These are phyloP conservation scores for Gallinago undulata DNA, from an alignment of 2,113 vertebrate genomes.

Conservation along the genomic window DNA sequence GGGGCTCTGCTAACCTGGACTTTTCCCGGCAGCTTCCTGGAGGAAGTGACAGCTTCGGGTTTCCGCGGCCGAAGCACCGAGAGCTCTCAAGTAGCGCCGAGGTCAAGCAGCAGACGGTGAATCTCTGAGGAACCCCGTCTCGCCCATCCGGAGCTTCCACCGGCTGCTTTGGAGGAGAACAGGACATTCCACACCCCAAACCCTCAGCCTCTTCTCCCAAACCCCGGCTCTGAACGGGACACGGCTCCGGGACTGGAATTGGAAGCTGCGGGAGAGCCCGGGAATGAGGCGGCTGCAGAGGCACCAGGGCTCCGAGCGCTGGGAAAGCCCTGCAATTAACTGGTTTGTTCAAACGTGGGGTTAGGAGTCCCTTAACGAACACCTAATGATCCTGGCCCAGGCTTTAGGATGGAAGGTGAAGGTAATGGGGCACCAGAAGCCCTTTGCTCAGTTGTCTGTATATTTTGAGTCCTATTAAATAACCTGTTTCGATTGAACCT, in stretches of 20 bases:
- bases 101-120: slow-evolving; percentile 71
- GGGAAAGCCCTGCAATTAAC: not conserved
- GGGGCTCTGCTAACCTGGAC: not conserved
- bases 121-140: not conserved
- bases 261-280: not conserved
- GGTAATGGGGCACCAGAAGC: not conserved
- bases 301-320: not conserved
- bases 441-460: not conserved
- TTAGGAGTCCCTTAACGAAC: not conserved
- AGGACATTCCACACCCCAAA: not conserved
- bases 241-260: rapidly evolving
- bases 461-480: not conserved
- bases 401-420: not conserved
- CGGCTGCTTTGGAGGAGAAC: not conserved
- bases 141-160: not conserved
- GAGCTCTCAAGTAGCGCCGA: not conserved
- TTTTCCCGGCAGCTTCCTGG: slow-evolving; percentile 76
- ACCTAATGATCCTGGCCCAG: not conserved
- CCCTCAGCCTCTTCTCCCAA: not conserved
- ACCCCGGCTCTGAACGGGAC: not conserved
- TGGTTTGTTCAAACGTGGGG: rapidly evolving
- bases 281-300: not conserved
- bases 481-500: not conserved
- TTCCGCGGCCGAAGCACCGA: slow-evolving; percentile 66
- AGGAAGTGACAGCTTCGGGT: slow-evolving; percentile 74